A percentile compares a stretch with the other conserved stretches of the same genome.
These are phyloP conservation scores for Pycnonotus jocosus DNA, from an alignment of 2,113 vertebrate genomes.

Conservation along the genomic window DNA sequence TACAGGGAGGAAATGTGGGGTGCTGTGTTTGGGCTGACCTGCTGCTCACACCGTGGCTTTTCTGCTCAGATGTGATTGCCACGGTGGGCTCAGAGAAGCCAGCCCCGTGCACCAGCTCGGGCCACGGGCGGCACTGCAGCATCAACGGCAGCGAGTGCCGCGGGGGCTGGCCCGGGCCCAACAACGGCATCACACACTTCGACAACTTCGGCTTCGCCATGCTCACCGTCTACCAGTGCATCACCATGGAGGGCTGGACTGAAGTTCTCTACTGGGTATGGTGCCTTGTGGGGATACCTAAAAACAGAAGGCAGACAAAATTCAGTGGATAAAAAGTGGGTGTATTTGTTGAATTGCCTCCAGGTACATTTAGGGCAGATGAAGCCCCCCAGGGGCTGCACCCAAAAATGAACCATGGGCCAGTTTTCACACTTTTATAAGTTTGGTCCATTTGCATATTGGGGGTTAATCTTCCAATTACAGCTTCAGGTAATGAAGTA, in stretches of 20 bases:
- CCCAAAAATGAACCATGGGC: background rate
- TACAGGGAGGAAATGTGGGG: background rate
- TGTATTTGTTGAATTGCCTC: background rate
- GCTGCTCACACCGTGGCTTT: background rate
- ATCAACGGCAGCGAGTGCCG: constrained; percentile 89
- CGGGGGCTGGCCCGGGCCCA: constrained; percentile 88
- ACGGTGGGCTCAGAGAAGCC: constrained; percentile 80
- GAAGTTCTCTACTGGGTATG: constrained; percentile 92
- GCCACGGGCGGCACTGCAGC: constrained; percentile 85
- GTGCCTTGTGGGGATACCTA: background rate
- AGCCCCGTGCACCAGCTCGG: constrained; percentile 86
- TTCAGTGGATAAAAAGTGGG: fast-evolving
- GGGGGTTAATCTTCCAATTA: background rate
- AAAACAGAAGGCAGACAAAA: background rate
- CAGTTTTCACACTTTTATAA: background rate
- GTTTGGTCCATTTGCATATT: background rate
- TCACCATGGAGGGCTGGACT: constrained; percentile 97
- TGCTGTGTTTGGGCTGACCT: background rate
- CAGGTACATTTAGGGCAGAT: background rate
- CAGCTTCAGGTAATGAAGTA: background rate
- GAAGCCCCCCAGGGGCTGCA: background rate
- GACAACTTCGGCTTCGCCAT: constrained; percentile 97
- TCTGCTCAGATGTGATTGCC: constrained; percentile 80
- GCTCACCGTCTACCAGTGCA: constrained; percentile 96
- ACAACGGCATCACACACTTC: constrained; percentile 94